A percentile compares a stretch with the other conserved stretches of the same genome.
phyloP scores from a whole-genome alignment of 2,797 vertebrate species.

The Acanthopagrus latus region DNA sequence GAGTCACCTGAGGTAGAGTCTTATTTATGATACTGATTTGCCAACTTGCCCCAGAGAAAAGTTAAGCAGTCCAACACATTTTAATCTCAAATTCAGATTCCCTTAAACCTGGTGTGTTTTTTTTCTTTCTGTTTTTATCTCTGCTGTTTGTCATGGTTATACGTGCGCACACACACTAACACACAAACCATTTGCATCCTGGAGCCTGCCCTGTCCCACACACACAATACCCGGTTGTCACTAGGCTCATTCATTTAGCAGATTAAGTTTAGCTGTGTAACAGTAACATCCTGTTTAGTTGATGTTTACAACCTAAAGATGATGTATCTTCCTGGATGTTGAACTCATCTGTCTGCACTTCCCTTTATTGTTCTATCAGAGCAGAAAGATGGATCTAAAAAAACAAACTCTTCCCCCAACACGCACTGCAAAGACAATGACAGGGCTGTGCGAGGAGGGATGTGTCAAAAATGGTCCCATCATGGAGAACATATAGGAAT shows the following conservation, averaged over 20 bases:
- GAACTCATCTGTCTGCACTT: conserved; percentile 75
- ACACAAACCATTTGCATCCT: conserved; percentile 30
- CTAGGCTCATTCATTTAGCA: conserved; percentile 48
- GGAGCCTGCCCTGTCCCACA: conserved; percentile 5
- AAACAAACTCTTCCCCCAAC: conserved; percentile 17
- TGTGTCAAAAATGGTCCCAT: background rate
- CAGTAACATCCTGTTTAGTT: conserved; percentile 70
- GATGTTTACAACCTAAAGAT: conserved; percentile 63
- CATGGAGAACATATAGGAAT: background rate
- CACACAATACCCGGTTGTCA: conserved; percentile 35
- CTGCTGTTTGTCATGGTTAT: conserved; percentile 18
- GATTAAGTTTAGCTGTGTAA: conserved; percentile 58
- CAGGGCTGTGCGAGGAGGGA: background rate
- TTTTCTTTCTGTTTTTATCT: background rate
- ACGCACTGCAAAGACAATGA: conserved; percentile 23
- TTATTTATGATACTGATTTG: background rate
- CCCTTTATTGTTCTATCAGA: conserved; percentile 76
- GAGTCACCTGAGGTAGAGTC: background rate
- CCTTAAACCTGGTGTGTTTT: background rate
- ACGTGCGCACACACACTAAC: conserved; percentile 15
- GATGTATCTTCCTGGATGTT: conserved; percentile 68
- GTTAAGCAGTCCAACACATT: background rate
- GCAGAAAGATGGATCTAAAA: conserved; percentile 33
- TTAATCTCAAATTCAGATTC: background rate
- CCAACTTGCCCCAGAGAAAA: background rate